Conservation (phyloP, 2,797 vertebrate genomes). For the Gastrophryne carolinensis region DNA sequence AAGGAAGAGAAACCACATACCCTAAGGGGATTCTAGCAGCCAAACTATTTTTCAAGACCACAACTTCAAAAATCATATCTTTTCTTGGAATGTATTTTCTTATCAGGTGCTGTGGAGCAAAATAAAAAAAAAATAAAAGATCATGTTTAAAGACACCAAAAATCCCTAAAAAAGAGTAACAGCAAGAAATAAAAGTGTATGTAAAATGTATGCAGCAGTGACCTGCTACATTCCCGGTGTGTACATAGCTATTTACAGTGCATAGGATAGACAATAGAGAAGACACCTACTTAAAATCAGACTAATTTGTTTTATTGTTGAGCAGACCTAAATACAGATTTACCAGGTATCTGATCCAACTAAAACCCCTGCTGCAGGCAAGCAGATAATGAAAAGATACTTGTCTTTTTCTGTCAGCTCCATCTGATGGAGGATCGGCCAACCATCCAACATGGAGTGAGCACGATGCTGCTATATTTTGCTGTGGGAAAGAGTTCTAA, state of each 20-base stretch:
- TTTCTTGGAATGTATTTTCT: conserved; percentile 49
- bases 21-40: conserved; percentile 47
- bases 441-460: no score
- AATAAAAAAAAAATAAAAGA: conserved; percentile 42
- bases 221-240: conserved; percentile 14
- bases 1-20: conserved; percentile 34
- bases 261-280: no score
- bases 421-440: no score
- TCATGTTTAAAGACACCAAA: conserved; percentile 43
- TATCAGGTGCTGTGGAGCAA: conserved; percentile 51
- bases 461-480: no score
- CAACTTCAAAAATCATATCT: conserved; percentile 45
- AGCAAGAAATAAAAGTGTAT: conserved; percentile 35
- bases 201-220: conserved; percentile 22
- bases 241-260: conserved; percentile 10
- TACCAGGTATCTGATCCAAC: no score
- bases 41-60: conserved; percentile 50
- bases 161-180: conserved; percentile 28
- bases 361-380: no score
- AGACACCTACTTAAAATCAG: no score
- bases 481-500: no score
- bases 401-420: no score
- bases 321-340: no score
- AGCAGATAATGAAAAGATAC: no score
- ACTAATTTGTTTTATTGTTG: no score